phyloP scores from a whole-genome alignment of 2,888 invertebrate genomes.

The Flexamia atlantica region DNA sequence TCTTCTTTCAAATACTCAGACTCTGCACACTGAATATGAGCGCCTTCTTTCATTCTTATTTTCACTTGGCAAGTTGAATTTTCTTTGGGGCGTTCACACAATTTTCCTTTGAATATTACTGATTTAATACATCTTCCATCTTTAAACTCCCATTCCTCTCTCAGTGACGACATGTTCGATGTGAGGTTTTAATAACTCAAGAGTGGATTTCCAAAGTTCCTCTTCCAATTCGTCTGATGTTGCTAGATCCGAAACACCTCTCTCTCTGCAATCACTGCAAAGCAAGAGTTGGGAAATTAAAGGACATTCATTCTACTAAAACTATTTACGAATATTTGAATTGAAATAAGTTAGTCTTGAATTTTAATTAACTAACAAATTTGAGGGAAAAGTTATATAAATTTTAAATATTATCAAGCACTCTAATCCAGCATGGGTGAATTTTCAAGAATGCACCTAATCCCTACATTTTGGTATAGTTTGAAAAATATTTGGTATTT shows the following conservation, averaged over 20 bases:
- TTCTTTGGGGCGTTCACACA: slow-evolving; percentile 45
- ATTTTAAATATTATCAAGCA: too few relatives aligned
- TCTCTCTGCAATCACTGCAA: slow-evolving; percentile 79
- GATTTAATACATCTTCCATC: slow-evolving; percentile 27
- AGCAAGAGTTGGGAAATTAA: slow-evolving; percentile 60
- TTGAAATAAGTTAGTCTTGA: too few relatives aligned
- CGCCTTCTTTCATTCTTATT: slow-evolving; percentile 46
- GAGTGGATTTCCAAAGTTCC: slow-evolving; percentile 40
- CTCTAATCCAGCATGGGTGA: too few relatives aligned
- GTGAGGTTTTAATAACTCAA: slow-evolving; percentile 40
- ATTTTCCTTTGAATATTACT: slow-evolving; percentile 11
- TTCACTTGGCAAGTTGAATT: slow-evolving; percentile 51
- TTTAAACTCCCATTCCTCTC: slow-evolving; percentile 34
- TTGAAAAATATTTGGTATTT: too few relatives aligned
- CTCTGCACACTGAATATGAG: background rate
- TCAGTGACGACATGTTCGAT: slow-evolving; percentile 18
- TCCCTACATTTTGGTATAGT: too few relatives aligned
- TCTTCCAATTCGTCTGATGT: slow-evolving; percentile 38
- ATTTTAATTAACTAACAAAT: too few relatives aligned
- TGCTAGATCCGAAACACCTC: slow-evolving; percentile 73
- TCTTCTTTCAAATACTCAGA: slow-evolving; percentile 45
- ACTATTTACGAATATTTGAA: too few relatives aligned
- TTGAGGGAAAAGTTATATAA: too few relatives aligned
- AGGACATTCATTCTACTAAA: too few relatives aligned
- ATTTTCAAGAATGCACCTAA: too few relatives aligned